These are phyloP conservation scores for Cyaniris semiargus DNA, from an alignment of 2,888 invertebrate species.

Conservation along the genomic window DNA sequence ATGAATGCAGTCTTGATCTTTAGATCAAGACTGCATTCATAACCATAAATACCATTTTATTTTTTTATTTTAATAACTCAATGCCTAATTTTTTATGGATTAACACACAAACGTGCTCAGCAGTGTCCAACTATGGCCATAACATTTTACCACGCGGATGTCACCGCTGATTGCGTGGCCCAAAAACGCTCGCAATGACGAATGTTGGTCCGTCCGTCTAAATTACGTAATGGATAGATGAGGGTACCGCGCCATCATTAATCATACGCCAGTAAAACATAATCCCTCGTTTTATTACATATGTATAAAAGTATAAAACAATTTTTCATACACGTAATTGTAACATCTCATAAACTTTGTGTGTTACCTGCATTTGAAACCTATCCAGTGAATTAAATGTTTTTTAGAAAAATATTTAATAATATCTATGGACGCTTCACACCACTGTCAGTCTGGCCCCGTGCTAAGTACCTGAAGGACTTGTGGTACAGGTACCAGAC, in stretches of 20 bases:
- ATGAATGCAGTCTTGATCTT: too few relatives aligned
- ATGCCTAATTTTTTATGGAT: too few relatives aligned
- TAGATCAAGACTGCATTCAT: too few relatives aligned
- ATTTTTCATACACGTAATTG: neutral
- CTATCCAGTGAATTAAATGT: neutral
- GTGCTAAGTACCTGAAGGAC: too few relatives aligned
- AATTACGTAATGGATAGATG: conserved; percentile 16
- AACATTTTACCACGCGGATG: neutral
- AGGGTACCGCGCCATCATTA: neutral
- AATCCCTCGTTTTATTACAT: neutral
- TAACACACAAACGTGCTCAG: too few relatives aligned
- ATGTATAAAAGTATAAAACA: neutral
- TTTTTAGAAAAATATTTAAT: too few relatives aligned
- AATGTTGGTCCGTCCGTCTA: conserved; percentile 15
- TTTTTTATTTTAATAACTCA: too few relatives aligned
- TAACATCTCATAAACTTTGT: neutral
- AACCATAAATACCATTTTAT: too few relatives aligned
- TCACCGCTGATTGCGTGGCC: neutral
- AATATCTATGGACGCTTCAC: too few relatives aligned
- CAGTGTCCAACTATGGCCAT: neutral
- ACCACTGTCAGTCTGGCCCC: too few relatives aligned
- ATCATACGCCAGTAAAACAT: conserved; percentile 14
- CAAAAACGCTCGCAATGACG: neutral
- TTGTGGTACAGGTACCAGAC: too few relatives aligned
- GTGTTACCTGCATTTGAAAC: neutral